Base-by-base conservation (phyloP, 1,140 invertebrate genomes). In the Atta colombica region DNA sequence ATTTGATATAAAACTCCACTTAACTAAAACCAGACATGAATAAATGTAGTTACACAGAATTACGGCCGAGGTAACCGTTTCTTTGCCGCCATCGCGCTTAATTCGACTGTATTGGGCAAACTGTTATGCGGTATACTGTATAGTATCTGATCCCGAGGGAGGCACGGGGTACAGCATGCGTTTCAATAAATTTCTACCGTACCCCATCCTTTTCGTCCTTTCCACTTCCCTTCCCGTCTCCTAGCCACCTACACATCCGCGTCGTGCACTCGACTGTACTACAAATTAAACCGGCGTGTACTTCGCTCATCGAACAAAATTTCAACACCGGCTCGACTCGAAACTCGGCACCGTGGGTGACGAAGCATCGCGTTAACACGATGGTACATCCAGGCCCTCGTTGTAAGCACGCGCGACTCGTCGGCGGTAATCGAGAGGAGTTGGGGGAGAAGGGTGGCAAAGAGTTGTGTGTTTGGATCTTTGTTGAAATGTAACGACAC, bases 181-280 rank as follows among this genome's bases (percentile, higher is more conserved):
- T 93, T 93, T 94, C 92, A 92, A 94, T 94, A 93, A 94, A 94
- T 94, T 93, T 91, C 88, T 93, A 91, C 85, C 91, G 82, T 89
- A 88, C 89, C 88, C 90, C 92, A 89, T 86, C 87, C 82, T 88
- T 78, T 82, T 87, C 82, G 75, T 85, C 35, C 55, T 7, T 72
- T 87, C 39, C 68, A 45, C 28, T 7, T 31, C 45, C n/a, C n/a
- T 69, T 51, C 53, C 53, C 66, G 3, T 25, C 68, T 69, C 45
- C 65, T 45, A 53, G 18, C 68, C 28, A 25, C 61, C 77, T 74
- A 75, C 68, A 45, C 60, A 63, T 58, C 66, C 86, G 71, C 87
- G 85, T 80, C 86, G 90, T 74, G 31, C 72, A 69, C 81, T 85
- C 65, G 68, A 65, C 81, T 86, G 87, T 91, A 91, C 82, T 92